These are phyloP conservation scores for Thysanoteuthis rhombus DNA, from an alignment of 2,888 invertebrate genomes.

Conservation along the genomic window DNA sequence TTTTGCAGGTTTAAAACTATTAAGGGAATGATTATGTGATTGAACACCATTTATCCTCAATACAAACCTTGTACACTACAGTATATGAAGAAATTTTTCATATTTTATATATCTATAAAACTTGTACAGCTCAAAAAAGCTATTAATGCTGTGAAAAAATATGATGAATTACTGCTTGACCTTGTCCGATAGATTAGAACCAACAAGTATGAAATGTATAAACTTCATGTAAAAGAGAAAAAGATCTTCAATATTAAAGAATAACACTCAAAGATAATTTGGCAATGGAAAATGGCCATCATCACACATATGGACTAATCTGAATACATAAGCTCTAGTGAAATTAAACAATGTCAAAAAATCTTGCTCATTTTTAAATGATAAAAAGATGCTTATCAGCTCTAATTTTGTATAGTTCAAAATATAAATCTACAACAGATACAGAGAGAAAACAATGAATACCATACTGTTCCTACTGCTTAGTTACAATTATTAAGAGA, in stretches of 20 bases:
- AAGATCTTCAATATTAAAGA: not conserved
- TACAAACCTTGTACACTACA: not conserved
- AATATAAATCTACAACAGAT: not conserved
- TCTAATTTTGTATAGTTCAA: not conserved
- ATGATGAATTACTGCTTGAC: not conserved
- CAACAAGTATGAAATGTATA: not conserved
- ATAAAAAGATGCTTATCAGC: not conserved
- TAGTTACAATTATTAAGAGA: not conserved
- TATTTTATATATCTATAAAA: not conserved
- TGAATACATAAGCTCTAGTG: not conserved
- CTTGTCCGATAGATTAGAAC: not conserved
- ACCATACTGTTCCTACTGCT: not conserved
- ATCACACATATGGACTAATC: not conserved
- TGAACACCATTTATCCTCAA: not conserved
- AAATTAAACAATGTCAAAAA: not conserved
- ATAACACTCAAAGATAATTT: not conserved
- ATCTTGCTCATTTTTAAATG: no score
- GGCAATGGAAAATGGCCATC: not conserved
- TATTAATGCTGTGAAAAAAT: not conserved
- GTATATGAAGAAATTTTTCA: not conserved
- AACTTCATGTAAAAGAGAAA: not conserved
- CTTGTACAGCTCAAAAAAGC: not conserved
- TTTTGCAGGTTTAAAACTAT: not conserved
- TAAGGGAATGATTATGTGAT: not conserved
- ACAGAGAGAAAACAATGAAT: not conserved